Evolutionary conservation across 2,888 invertebrate species (phyloP), one percentile per base, ranked within the genome.

Genomic region (Meliscaeva auricollis): DNA sequence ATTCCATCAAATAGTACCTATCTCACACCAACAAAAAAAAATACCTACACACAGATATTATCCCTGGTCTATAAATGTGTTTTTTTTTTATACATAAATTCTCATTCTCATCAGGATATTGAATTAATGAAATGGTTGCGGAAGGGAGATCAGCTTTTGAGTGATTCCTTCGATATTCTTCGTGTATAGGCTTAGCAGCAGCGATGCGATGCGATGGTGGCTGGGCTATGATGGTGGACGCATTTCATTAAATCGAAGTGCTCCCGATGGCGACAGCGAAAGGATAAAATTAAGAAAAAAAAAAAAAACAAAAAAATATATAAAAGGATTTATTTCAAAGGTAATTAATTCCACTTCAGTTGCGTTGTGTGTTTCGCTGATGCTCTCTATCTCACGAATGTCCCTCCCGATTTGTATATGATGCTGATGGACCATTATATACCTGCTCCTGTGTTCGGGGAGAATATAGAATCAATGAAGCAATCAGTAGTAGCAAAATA

Each of bases 241-340:
- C 56, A 69, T 78, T 78, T 69, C 74, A 83, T 78, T 74, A 54
- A 77, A 82, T 73, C 64, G 64, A 70, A 83, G 73, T 78, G 74
- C 78, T 56, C 13, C 54, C 22, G n/a, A 38, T 38, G 48, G 38
- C 32, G 72, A 52, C 46, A 15, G 22, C 32, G 30, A 32, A 46
- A 64, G 64, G 64, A 64, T 46, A 46, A 30, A 64, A 62, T 17
- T 17, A 46, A 26, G 26, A 15, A 20, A 17, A 56, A 56, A 3
- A 22, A 41, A 22, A 60, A 26, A 54, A 48, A 20, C 9, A 20
- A 48, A 9, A 22, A 20, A 20, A 20, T 4, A 38, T 11, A 38
- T 38, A 11, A 70, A 76, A 58, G 58, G 76, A 82, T 77, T 82
- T 44, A 66, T 82, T 72, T 77, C 48, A 66, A 66, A 48, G 58